Evolutionary conservation across 2,888 invertebrate genomes (phyloP), one percentile per base, ranked within the genome.

Genomic region (Drosophila barbarae): DNA sequence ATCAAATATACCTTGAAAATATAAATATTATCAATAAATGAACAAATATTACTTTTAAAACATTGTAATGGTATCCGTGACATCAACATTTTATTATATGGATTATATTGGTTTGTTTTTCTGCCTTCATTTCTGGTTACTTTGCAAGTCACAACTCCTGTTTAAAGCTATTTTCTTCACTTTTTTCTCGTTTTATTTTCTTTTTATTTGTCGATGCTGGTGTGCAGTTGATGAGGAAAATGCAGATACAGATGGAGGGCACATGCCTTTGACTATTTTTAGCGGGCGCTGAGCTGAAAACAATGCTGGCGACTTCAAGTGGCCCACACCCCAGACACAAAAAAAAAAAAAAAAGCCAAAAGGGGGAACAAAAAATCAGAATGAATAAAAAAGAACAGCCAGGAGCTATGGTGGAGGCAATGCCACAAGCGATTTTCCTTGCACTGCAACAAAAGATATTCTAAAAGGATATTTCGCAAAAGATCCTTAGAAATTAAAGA

Each of bases 191-290:
- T 23, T 13, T 35, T 26, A 35, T 21, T 42, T 36, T 23, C 38
- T 13, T 21, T 1, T 12, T 23, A 10, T 39, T 28, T 30, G 38
- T 41, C 28, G 71, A 39, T 36, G 55, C 38, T 46, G 49, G 38
- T 39, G 38, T 39, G 35, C 28, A 28, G 26, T 28, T 52, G 34
- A 39, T 52, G 15, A 36, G 32, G 61, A 35, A 46, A 58, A 60
- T 60, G 59, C 58, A 38, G 51, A 32, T 71, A 71, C 74, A 72
- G 61, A 80, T 76, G 75, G 66, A 76, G 70, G 51, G 63, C 64
- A 73, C 73, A 63, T 78, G 77, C 76, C 71, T 69, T 73, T 73
- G 76, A 81, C 77, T 77, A 77, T 81, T 81, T 81, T 81, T 81
- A 77, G 82, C 82, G 76, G 71, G 52, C 70, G 67, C 81, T 77